These are phyloP conservation scores for Okapia johnstoni DNA, from an alignment of 2,113 vertebrate genomes.

Conservation along the genomic window DNA sequence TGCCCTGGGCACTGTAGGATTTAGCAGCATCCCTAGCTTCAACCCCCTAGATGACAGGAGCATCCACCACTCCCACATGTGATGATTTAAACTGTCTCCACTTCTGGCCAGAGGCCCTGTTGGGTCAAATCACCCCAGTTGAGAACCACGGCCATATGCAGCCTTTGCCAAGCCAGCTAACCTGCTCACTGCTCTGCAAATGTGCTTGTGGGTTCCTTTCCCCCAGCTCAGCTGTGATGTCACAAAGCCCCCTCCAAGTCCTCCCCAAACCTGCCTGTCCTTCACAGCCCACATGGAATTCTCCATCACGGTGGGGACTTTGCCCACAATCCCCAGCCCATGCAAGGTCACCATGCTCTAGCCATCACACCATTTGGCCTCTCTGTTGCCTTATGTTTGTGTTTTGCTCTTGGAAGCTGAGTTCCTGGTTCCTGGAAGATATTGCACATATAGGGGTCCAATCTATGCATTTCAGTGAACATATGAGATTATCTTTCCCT, in stretches of 20 bases:
- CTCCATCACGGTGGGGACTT: rapidly evolving
- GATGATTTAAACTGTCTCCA: not conserved
- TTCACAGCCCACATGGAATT: not conserved
- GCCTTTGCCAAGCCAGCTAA: not conserved
- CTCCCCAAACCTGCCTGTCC: not conserved
- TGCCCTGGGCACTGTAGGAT: not conserved
- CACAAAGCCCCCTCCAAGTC: not conserved
- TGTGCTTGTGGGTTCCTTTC: not conserved
- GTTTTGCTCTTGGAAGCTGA: not conserved
- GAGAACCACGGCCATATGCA: not conserved
- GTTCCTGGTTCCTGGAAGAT: not conserved
- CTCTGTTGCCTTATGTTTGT: not conserved
- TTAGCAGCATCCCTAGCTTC: not conserved
- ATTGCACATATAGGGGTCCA: not conserved
- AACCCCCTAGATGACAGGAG: not conserved
- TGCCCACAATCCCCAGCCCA: not conserved
- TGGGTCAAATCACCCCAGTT: not conserved
- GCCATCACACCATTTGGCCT: no score
- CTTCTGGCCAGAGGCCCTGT: not conserved
- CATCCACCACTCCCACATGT: not conserved
- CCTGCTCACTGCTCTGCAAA: not conserved
- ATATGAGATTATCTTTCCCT: not conserved
- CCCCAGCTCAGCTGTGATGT: not conserved
- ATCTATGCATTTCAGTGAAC: not conserved
- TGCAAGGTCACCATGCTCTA: not conserved